Base-by-base conservation (phyloP, 2,797 vertebrate genomes). In the Gymnopithys bicolor region DNA sequence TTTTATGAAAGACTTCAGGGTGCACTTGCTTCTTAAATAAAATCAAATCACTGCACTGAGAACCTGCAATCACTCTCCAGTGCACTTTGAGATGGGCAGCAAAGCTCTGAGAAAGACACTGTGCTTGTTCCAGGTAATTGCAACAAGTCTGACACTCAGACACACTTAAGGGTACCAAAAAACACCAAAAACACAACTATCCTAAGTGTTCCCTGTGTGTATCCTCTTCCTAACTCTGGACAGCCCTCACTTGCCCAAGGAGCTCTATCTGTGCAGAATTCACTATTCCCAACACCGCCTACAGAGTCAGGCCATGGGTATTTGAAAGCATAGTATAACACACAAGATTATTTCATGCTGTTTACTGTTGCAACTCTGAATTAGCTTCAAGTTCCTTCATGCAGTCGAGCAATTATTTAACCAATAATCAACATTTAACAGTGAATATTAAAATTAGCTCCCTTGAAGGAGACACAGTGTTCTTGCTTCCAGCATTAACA, bases 401-500 rank as follows among this genome's bases (percentile, higher is more conserved):
- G 25, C 53, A 79, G 74, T 8, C 77, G 35, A 88, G 80, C 52
- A 91, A 94, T 93, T 94, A 94, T 86, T 95, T 92, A 91, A 76
- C 87, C 67, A 91, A 93, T 95, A 93, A 96, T 79, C 92, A 89
- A 82, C 71, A 77, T 52, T 90, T 93, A 92, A 90, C 81, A 52
- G 77, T 18, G 53, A 94, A 89, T 73, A 85, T 93, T 94, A 81
- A 94, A 92, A 92, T 84, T 3, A 90, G 84, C 67, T 79, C 79
- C 73, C 59, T 62, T 35, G 70, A 82, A 89, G 73, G 68, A 89
- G 90, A 89, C 78, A 62, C 52, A 19, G 66, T 12, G 76, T 92
- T 91, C 95, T 92, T 62, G 76, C 96, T 95, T 68, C 82, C 11
- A 96, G 94, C 80, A 77, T 41, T 91, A 92, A 73, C 82, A 17